A percentile compares a stretch with the other conserved stretches of the same genome.
These are phyloP conservation scores for Magallana angulata DNA, from an alignment of 1,140 invertebrate genomes.

Conservation along the genomic window DNA sequence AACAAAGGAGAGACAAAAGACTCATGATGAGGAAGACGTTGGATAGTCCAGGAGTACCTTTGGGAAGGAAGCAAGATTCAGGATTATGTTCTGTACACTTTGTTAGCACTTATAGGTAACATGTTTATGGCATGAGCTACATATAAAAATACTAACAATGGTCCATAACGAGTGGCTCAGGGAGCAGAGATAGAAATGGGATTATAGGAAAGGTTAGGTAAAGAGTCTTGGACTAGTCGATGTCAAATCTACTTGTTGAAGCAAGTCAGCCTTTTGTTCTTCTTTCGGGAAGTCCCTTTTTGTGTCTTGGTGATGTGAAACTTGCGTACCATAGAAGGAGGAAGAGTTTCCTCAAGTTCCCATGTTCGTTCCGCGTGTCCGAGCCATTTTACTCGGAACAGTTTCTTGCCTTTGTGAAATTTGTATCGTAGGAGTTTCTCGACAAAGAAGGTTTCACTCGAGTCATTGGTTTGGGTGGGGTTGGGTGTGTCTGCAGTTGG, in stretches of 20 bases:
- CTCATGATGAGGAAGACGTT: conserved; percentile 17
- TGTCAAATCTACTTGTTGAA: conserved; percentile 18
- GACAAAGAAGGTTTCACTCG: not conserved
- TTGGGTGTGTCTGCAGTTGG: not conserved
- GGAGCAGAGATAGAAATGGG: conserved; percentile 26
- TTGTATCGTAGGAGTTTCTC: conserved; percentile 5
- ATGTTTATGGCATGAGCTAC: not conserved
- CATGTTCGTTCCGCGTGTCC: conserved; percentile 39
- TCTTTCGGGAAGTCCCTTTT: conserved; percentile 39
- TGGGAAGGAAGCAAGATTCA: not conserved
- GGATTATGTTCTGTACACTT: conserved; percentile 9
- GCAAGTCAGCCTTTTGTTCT: not conserved
- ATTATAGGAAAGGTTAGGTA: conserved; percentile 32
- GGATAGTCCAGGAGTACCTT: conserved; percentile 16
- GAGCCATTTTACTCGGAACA: conserved; percentile 37
- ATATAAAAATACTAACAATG: conserved; percentile 23
- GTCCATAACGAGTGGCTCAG: conserved; percentile 41
- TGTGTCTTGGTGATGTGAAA: conserved; percentile 46
- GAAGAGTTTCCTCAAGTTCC: conserved; percentile 41
- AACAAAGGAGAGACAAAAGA: conserved; percentile 25
- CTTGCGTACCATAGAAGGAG: conserved; percentile 21
- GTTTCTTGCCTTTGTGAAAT: conserved; percentile 14
- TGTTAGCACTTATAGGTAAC: conserved; percentile 7
- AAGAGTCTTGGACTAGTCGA: not conserved
- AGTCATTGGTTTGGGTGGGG: not conserved